Evolutionary conservation across 1,140 invertebrate species (phyloP).

Genomic region (Nebria ingens): DNA sequence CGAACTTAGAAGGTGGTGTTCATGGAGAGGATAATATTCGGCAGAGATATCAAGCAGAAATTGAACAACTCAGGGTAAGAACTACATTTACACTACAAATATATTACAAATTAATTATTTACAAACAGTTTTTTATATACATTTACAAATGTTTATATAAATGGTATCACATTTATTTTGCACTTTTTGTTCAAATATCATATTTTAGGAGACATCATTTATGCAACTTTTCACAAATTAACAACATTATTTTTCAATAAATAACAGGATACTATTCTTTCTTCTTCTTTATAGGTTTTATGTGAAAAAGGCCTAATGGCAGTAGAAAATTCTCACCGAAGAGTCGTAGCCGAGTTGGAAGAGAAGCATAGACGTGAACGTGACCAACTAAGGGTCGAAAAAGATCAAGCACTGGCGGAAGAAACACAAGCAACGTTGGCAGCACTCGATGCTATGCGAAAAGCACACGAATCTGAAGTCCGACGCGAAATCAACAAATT

Average conservation of each 20-base stretch:
- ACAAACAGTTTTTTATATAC: neutral
- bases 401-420: slow-evolving; percentile 79
- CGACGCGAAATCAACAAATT: slow-evolving; percentile 78
- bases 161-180: neutral
- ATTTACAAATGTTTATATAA: neutral
- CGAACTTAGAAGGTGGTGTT: slow-evolving; percentile 24
- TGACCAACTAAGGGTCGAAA: slow-evolving; percentile 61
- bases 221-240: no score
- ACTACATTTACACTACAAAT: neutral
- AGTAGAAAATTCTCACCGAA: slow-evolving; percentile 81
- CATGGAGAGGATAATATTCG: slow-evolving; percentile 55
- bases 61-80: slow-evolving; percentile 69
- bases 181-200: no score
- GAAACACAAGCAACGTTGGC: slow-evolving; percentile 74
- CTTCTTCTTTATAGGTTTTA: slow-evolving; percentile 41
- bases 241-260: neutral
- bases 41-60: slow-evolving; percentile 71
- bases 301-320: slow-evolving; percentile 78
- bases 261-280: neutral
- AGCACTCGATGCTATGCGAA: slow-evolving; percentile 84
- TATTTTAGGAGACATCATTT: no score
- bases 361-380: slow-evolving; percentile 72
- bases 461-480: slow-evolving; percentile 85
- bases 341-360: slow-evolving; percentile 72
- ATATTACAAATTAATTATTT: neutral